phyloP scores from a whole-genome alignment of 2,797 vertebrate species.

The Lagorchestes hirsutus region DNA sequence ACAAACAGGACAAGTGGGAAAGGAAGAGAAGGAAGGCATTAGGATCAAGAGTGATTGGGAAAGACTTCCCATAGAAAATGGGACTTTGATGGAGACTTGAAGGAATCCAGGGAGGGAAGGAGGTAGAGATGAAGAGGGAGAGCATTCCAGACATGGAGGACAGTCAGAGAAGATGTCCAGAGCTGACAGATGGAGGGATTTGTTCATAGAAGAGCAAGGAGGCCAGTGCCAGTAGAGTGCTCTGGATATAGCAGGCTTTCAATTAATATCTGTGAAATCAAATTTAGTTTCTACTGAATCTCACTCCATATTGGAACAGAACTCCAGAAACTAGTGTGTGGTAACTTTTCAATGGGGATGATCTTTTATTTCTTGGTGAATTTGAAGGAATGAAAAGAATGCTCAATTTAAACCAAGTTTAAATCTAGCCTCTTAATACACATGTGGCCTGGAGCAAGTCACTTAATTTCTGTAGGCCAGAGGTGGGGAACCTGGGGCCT shows the following conservation, averaged over 20 bases:
- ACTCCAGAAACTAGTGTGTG: slow-evolving; percentile 30
- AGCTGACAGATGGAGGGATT: too few relatives aligned
- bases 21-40: background rate
- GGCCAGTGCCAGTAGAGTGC: background rate
- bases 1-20: background rate
- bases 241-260: background rate
- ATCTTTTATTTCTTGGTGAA: slow-evolving; percentile 7
- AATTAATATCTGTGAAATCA: background rate
- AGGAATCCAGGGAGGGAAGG: background rate
- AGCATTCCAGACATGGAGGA: background rate
- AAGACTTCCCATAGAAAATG: background rate
- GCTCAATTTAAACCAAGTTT: too few relatives aligned
- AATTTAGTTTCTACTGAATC: background rate
- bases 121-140: background rate
- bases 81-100: background rate
- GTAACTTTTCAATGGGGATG: background rate
- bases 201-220: background rate
- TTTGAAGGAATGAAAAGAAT: slow-evolving; percentile 6
- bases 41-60: background rate
- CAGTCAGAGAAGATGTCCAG: background rate
- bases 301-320: background rate
- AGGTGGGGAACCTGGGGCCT: too few relatives aligned
- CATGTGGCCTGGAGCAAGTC: too few relatives aligned
- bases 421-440: too few relatives aligned
- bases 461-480: too few relatives aligned